Base-by-base conservation (phyloP, 2,888 invertebrate species). In the Lepidochrysops patricia region DNA sequence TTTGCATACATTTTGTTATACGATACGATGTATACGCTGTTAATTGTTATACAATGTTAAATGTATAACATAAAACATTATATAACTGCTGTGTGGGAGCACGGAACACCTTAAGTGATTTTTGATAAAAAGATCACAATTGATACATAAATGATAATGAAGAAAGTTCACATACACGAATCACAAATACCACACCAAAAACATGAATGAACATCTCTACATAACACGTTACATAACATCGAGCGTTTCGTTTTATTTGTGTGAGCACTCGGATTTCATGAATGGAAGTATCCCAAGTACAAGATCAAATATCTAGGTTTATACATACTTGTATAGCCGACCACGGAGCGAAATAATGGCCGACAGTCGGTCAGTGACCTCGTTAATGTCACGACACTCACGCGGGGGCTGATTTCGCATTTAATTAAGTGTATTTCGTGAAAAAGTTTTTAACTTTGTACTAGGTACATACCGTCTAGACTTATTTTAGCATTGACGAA, bases 361-460 rank as follows among this genome's bases (percentile, higher is more conserved):
- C 73, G 74, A 72, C 12, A 70, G 76, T 74, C 73, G 73, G 74
- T 74, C 79, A 76, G 71, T 77, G 78, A 80, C 75, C 79, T 68
- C 58, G 43, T 58, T 61, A 65, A 65, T 64, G 62, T 59, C 65
- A 60, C 43, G 49, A 65, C 67, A 74, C 77, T 76, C 78, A 72
- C 81, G 79, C 62, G 72, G 72, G 72, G 76, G 77, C 73, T 61
- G 57, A 60, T 56, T 52, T 35, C 58, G 50, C 49, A 57, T 61
- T 49, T 23, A 29, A 54, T 54, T 54, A 54, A 54, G 27, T 32
- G 15, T 54, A 32, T 54, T 54, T 15, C 54, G 26, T 13, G 13
- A 54, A 15, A 32, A 54, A 52, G 27, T 12, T 4, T 23, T 43
- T 12, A 19, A 43, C 9, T 13, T 37, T n/a, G n/a, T n/a, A n/a